A percentile compares a stretch with the other conserved stretches of the same genome.
Evolutionary conservation across 2,113 vertebrate species (phyloP).

Genomic region (Myocastor coypus): DNA sequence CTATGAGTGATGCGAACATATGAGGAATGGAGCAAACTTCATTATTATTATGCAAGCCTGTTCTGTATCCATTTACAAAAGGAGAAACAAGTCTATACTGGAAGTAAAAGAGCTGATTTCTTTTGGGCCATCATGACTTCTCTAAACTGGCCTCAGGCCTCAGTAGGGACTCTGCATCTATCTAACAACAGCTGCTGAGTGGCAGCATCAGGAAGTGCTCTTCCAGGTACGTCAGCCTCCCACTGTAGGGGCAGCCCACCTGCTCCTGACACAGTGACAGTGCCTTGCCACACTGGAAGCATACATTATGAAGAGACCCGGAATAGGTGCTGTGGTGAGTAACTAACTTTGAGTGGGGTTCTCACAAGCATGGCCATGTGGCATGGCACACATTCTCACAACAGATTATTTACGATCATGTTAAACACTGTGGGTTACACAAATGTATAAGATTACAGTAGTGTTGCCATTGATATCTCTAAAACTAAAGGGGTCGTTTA

Average conservation of each 20-base stretch:
- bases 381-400: neutral
- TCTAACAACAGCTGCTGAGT: neutral
- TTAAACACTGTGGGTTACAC: neutral
- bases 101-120: neutral
- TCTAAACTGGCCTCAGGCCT: neutral
- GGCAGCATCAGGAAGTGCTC: neutral
- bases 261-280: constrained; percentile 40
- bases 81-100: neutral
- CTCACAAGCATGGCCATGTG: neutral
- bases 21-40: neutral
- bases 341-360: neutral
- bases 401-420: neutral
- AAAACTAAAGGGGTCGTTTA: neutral
- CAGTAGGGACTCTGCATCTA: neutral
- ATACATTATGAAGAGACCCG: neutral
- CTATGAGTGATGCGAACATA: neutral
- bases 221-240: neutral
- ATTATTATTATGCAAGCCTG: neutral
- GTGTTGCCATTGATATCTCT: neutral
- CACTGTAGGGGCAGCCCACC: constrained; percentile 46
- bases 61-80: constrained; percentile 1
- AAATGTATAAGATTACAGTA: neutral
- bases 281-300: no score
- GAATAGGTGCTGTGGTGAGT: neutral
- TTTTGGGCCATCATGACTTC: neutral